These are phyloP conservation scores for Peucedramus taeniatus DNA, from an alignment of 2,113 vertebrate genomes.

Conservation along the genomic window DNA sequence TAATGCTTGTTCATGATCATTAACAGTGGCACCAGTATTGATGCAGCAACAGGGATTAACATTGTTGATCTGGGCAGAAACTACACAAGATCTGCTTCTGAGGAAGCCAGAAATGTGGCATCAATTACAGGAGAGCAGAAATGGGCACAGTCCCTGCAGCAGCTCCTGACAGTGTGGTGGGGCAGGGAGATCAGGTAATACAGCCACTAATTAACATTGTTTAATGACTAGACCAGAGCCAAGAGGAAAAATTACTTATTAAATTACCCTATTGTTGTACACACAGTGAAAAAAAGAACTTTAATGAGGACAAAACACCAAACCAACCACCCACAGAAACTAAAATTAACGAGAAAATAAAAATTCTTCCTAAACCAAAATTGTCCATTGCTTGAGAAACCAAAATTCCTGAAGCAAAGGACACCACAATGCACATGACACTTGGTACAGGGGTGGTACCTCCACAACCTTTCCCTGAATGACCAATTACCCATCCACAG, in stretches of 20 bases:
- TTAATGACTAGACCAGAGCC: neutral
- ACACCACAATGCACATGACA: accelerated
- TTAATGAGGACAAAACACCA: neutral
- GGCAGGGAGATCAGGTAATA: neutral
- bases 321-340: neutral
- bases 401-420: neutral
- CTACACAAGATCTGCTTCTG: neutral
- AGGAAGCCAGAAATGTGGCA: neutral
- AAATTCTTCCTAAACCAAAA: neutral
- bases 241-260: neutral
- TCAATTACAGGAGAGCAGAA: neutral
- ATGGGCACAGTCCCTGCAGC: neutral
- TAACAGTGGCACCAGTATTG: neutral
- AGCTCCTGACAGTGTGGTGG: accelerated
- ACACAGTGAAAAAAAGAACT: accelerated
- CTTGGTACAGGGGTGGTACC: neutral
- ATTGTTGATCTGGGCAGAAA: neutral
- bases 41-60: neutral
- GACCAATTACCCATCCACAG: neutral
- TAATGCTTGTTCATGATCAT: constrained; percentile 14
- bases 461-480: neutral
- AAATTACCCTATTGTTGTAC: neutral
- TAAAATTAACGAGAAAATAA: neutral
- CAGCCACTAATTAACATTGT: neutral
- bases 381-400: neutral